These are phyloP conservation scores for Rutilus rutilus DNA, from an alignment of 2,113 vertebrate genomes.

Conservation along the genomic window DNA sequence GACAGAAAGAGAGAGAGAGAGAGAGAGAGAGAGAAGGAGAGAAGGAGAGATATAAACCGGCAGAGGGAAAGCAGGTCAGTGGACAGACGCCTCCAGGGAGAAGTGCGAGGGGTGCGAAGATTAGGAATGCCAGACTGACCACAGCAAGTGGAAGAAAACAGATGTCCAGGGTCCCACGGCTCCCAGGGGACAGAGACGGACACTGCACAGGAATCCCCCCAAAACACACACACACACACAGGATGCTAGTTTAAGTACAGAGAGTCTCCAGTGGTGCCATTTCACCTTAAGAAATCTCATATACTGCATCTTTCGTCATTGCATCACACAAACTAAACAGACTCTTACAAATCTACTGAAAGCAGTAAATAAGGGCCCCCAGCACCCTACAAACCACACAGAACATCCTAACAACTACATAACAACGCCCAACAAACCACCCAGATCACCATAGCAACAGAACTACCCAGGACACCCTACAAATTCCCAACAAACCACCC, in stretches of 20 bases:
- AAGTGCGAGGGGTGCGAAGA: constrained; percentile 18
- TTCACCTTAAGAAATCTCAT: not conserved
- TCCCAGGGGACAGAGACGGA: constrained; percentile 29
- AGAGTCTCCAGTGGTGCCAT: not conserved
- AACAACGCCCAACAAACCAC: too few species aligned
- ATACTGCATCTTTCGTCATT: not conserved
- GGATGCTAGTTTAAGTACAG: not conserved
- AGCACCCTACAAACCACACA: not conserved
- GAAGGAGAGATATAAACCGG: not conserved
- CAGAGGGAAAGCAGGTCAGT: constrained; percentile 20
- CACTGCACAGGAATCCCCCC: constrained; percentile 41
- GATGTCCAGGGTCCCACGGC: constrained; percentile 52
- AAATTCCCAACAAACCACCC: too few species aligned
- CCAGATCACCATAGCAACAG: too few species aligned
- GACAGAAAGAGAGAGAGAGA: constrained; percentile 9
- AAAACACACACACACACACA: constrained; percentile 26
- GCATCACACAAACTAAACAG: not conserved
- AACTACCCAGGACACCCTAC: too few species aligned
- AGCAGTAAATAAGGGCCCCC: not conserved
- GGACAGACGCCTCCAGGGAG: not conserved
- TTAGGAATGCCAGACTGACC: constrained; percentile 49
- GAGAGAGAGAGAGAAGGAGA: not conserved
- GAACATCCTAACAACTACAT: not conserved
- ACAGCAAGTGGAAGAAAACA: constrained; percentile 45
- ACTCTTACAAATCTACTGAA: not conserved